Evolutionary conservation across 2,113 vertebrate species (phyloP).

Genomic region (Chamaea fasciata): DNA sequence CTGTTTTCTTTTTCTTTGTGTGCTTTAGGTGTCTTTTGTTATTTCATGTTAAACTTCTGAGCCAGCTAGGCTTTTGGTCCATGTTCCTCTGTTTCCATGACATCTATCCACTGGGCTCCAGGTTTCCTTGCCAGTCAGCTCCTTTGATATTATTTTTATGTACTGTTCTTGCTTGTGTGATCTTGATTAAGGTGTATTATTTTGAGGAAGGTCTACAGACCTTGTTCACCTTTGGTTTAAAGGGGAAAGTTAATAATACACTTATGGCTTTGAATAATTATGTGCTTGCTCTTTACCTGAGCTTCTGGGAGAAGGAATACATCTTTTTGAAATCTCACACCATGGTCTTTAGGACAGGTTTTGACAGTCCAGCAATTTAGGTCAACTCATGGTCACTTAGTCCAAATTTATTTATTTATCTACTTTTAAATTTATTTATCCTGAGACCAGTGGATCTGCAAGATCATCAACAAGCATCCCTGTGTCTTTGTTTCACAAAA

Average conservation of each 20-base stretch:
- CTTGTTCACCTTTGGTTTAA: background rate
- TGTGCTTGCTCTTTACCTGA: background rate
- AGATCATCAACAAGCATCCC: background rate
- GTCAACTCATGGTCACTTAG: background rate
- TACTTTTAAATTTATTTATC: background rate
- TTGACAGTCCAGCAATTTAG: background rate
- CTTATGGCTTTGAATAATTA: background rate
- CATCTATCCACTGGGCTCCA: background rate
- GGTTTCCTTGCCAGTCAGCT: background rate
- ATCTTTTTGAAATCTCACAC: background rate
- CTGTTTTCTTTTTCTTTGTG: background rate
- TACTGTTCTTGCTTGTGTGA: background rate
- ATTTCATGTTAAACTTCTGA: background rate
- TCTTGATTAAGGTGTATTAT: background rate
- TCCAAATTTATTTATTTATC: background rate
- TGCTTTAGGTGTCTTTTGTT: background rate
- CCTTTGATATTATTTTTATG: background rate
- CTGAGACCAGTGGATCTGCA: background rate
- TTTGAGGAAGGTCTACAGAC: background rate
- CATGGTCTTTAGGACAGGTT: background rate
- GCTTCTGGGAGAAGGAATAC: background rate
- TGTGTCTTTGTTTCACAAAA: background rate
- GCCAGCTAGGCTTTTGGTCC: background rate
- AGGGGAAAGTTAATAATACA: background rate
- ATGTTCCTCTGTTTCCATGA: background rate